phyloP scores from a whole-genome alignment of 2,113 vertebrate species.

The Ctenomys sociabilis region DNA sequence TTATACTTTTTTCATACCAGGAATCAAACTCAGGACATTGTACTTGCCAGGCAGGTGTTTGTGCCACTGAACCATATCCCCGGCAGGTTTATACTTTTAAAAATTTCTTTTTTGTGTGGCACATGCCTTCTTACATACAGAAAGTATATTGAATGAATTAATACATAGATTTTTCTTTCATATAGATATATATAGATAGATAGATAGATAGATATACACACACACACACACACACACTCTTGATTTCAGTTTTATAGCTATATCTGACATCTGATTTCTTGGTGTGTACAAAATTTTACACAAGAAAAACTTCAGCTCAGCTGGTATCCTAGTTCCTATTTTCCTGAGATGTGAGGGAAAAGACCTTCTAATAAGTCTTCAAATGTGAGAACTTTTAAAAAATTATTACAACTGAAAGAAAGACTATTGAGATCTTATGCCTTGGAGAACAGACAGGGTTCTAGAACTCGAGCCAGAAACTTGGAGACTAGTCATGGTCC shows the following conservation, averaged over 20 bases:
- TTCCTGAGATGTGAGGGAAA: conserved; percentile 27
- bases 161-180: conserved; percentile 20
- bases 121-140: conserved; percentile 27
- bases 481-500: not conserved
- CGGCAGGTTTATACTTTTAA: conserved; percentile 23
- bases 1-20: not conserved
- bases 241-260: not conserved
- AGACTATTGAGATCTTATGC: not conserved
- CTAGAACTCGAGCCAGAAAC: not conserved
- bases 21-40: too few species aligned
- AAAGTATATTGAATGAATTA: conserved; percentile 45
- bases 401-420: conserved; percentile 10
- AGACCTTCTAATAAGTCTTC: conserved; percentile 11
- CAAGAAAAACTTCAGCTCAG: not conserved
- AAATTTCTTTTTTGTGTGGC: conserved; percentile 42
- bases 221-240: too few species aligned
- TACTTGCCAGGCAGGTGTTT: too few species aligned
- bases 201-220: too few species aligned
- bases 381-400: not conserved
- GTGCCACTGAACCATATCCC: too few species aligned
- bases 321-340: not conserved
- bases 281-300: conserved; percentile 15
- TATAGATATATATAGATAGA: too few species aligned
- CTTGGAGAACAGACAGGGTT: conserved; percentile 38
- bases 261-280: conserved; percentile 25